Evolutionary conservation across 2,797 vertebrate genomes (phyloP), one percentile per base, ranked within the genome.

Genomic region (Paratrypauchen microcephalus): DNA sequence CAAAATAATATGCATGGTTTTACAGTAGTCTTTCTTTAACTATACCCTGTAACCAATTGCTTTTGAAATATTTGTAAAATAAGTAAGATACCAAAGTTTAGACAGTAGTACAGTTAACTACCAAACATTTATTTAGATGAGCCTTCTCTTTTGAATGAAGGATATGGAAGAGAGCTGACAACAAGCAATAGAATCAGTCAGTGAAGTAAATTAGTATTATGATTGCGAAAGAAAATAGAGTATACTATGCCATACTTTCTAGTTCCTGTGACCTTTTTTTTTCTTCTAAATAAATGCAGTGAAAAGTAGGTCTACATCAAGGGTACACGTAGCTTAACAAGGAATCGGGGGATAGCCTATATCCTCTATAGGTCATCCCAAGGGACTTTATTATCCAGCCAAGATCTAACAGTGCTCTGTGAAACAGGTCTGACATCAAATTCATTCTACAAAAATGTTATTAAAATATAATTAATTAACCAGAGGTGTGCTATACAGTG

Each of bases 401-500:
- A 23, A 62, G 32, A 45, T 23, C 36, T 21, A 32, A 61, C 36
- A 21, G 11, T 39, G 5, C 32, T 62, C 32, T 24, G 32, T 36
- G 19, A 63, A 24, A 70, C 72, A 73, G 52, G 52, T 71, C 11
- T 41, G 16, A 47, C 61, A 47, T 24, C 39, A 18, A 26, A 64
- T 48, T 39, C 2, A 26, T 47, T 8, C 41, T 24, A 65, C 18
- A 50, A 26, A 65, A 16, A 21, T 24, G 32, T 11, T 30, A 71
- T 66, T 73, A 48, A 59, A 15, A 71, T 13, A 28, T 48, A 16
- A 41, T 36, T 47, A 50, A 12, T n/a, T 55, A 21, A 8, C 47
- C 28, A 60, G 21, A 74, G 59, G 21, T 57, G 45, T 66, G 60
- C 19, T 70, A 56, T 55, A 71, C 58, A 36, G 66, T 39, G 69